These are phyloP conservation scores for Ailurus styani DNA, from an alignment of 2,113 vertebrate species.

Conservation along the genomic window DNA sequence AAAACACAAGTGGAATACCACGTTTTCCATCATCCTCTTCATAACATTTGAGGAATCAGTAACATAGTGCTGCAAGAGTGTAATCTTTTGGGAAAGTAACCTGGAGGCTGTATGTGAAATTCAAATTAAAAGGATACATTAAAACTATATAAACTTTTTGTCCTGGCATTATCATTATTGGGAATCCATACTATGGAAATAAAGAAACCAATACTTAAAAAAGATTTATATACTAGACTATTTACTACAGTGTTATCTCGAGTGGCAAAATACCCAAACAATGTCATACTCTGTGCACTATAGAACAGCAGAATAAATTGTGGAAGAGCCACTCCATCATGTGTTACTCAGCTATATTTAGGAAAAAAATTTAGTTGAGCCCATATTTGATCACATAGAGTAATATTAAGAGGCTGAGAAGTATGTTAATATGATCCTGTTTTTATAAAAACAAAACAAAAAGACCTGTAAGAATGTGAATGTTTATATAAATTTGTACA, in stretches of 20 bases:
- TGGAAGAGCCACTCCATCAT: neutral
- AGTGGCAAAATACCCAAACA: neutral
- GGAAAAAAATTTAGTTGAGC: neutral
- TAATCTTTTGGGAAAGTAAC: neutral
- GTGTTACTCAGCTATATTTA: neutral
- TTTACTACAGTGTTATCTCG: neutral
- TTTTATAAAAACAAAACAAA: constrained; percentile 7
- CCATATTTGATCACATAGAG: neutral
- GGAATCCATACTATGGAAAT: neutral
- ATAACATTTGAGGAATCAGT: neutral
- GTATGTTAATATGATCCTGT: neutral
- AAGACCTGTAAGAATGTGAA: neutral
- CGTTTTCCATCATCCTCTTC: neutral
- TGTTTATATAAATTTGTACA: neutral
- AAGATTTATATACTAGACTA: neutral
- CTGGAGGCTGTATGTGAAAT: neutral
- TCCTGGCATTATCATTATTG: neutral
- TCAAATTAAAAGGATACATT: neutral
- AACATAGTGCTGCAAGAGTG: neutral
- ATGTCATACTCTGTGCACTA: neutral
- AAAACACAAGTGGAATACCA: neutral
- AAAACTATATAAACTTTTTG: constrained; percentile 10
- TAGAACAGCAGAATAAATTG: neutral
- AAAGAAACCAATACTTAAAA: constrained; percentile 3
- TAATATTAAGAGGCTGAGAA: neutral